phyloP scores from a whole-genome alignment of 2,888 invertebrate species.

The Endotricha flammealis region DNA sequence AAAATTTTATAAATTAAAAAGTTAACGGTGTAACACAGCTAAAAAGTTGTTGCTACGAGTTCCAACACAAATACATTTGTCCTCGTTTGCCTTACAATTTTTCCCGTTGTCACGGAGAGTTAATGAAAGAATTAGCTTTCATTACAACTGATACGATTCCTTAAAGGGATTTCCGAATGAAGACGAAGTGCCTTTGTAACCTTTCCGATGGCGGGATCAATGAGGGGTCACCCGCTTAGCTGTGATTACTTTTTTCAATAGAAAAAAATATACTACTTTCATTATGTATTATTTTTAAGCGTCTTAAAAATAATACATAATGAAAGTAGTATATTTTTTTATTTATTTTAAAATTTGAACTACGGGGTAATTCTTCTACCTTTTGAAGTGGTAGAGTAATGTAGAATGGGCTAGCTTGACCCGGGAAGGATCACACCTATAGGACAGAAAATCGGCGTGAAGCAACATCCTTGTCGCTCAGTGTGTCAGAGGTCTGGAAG shows the following conservation, averaged over 20 bases:
- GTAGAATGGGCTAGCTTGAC: too few relatives aligned
- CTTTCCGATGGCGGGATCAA: conserved; percentile 63
- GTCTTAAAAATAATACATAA: too few relatives aligned
- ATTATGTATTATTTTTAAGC: conserved; percentile 34
- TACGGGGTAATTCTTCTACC: too few relatives aligned
- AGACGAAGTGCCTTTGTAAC: conserved; percentile 68
- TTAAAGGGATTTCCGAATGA: conserved; percentile 75
- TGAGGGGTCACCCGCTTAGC: conserved; percentile 53
- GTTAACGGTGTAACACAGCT: too few relatives aligned
- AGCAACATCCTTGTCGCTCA: too few relatives aligned
- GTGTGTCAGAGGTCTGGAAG: too few relatives aligned
- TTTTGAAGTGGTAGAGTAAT: too few relatives aligned
- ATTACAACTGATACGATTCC: conserved; percentile 75
- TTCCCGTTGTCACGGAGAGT: conserved; percentile 71
- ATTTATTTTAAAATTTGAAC: too few relatives aligned
- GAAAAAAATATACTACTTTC: conserved; percentile 49
- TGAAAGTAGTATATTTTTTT: conserved; percentile 50
- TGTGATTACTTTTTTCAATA: conserved; percentile 64
- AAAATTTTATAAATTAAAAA: conserved; percentile 13
- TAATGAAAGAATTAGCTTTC: conserved; percentile 79
- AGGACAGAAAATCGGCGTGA: too few relatives aligned
- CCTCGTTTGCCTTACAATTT: conserved; percentile 63
- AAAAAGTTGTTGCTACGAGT: not conserved
- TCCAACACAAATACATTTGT: conserved; percentile 38
- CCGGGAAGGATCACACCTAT: too few relatives aligned